Evolutionary conservation across 2,888 invertebrate genomes (phyloP).

Genomic region (Adineta ricciae): DNA sequence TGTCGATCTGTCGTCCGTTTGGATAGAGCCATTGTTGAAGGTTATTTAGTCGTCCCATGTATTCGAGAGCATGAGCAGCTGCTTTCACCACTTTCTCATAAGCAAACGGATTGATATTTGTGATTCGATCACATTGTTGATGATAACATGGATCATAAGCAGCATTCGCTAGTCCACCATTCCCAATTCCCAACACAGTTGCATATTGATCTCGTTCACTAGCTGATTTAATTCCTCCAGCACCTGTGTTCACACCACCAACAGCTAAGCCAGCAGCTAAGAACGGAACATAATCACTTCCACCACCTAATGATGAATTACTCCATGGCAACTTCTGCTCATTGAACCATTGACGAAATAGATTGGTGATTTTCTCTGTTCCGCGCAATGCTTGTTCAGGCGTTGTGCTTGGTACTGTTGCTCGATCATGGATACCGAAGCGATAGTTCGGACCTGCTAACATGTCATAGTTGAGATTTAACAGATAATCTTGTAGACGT

Average conservation of each 20-base stretch:
- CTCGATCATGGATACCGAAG: neutral
- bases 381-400: neutral
- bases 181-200: neutral
- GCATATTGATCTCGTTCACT: neutral
- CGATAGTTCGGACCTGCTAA: neutral
- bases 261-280: neutral
- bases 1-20: too few species aligned
- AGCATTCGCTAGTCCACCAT: neutral
- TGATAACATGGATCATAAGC: constrained; percentile 11
- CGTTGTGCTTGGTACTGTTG: neutral
- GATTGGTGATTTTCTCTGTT: neutral
- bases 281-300: constrained; percentile 9
- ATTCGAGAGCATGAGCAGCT: neutral
- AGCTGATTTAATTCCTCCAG: neutral
- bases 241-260: neutral
- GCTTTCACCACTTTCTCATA: constrained; percentile 13
- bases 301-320: neutral
- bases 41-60: neutral
- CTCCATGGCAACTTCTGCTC: neutral
- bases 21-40: too few species aligned
- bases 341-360: constrained; percentile 1
- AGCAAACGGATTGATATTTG: neutral
- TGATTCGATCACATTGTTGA: constrained; percentile 11
- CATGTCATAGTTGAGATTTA: neutral
- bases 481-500: neutral